A percentile compares a stretch with the other conserved stretches of the same genome.
These are phyloP conservation scores for human DNA, from an alignment of 2,113 vertebrate species.

Conservation along the genomic window DNA sequence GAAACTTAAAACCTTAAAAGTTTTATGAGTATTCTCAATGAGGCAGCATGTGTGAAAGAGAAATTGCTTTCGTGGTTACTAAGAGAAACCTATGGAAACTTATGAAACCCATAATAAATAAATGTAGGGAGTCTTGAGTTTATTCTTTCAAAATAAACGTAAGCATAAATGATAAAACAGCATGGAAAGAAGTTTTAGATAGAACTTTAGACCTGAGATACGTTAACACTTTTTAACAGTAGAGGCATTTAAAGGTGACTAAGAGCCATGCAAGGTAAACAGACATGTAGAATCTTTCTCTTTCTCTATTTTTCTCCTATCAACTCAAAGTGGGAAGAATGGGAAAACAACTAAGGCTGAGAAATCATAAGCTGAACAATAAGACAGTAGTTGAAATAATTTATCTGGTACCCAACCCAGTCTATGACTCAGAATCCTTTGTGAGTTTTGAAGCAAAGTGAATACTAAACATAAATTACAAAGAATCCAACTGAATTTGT, in stretches of 20 bases:
- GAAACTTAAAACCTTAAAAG: background rate
- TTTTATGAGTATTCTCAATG: background rate
- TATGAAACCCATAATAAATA: background rate
- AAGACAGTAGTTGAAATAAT: background rate
- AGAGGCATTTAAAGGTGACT: background rate
- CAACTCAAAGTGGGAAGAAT: background rate
- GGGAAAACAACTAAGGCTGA: background rate
- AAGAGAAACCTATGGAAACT: background rate
- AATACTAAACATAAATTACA: background rate
- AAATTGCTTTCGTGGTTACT: background rate
- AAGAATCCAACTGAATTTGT: background rate
- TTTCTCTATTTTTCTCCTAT: background rate
- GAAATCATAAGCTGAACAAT: background rate
- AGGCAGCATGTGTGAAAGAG: background rate
- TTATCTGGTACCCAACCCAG: background rate
- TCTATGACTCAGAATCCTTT: background rate
- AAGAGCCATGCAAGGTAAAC: background rate
- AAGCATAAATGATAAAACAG: background rate
- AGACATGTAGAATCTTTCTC: background rate
- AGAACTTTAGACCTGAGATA: background rate
- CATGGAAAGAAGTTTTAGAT: background rate
- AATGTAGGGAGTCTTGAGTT: background rate
- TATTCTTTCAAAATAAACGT: slow-evolving; percentile 3
- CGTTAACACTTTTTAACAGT: background rate
- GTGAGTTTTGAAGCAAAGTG: background rate